These are phyloP conservation scores for Hipposideros armiger DNA, from an alignment of 2,113 vertebrate species.

Conservation along the genomic window DNA sequence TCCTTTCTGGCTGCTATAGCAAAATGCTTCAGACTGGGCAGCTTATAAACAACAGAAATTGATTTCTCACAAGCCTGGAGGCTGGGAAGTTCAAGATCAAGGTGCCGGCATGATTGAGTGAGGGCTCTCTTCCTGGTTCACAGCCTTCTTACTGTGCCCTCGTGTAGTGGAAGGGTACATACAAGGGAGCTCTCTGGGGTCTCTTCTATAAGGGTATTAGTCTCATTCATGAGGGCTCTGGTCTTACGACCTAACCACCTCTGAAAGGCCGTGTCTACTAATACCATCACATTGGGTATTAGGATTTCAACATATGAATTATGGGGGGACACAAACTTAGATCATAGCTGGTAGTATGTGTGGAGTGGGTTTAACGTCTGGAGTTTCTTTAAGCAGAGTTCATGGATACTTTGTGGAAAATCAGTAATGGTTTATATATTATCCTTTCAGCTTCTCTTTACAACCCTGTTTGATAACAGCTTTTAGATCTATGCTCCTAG, in stretches of 20 bases:
- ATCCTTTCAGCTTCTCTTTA: conserved; percentile 62
- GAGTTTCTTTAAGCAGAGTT: conserved; percentile 39
- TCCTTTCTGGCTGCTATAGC: background rate
- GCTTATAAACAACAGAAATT: background rate
- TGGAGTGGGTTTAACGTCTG: background rate
- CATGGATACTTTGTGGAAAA: conserved; percentile 45
- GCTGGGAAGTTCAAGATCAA: background rate
- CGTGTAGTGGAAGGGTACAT: background rate
- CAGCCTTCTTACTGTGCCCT: background rate
- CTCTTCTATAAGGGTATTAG: background rate
- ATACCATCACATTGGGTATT: background rate
- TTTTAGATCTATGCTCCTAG: conserved; percentile 66
- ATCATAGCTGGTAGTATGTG: background rate
- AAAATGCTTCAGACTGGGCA: background rate
- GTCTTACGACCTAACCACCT: background rate
- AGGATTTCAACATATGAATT: background rate
- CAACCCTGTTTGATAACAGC: conserved; percentile 65
- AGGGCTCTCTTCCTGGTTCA: background rate
- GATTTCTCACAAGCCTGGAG: background rate
- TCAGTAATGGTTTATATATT: conserved; percentile 62
- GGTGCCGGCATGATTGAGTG: background rate
- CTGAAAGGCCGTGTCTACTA: background rate
- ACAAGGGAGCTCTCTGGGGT: background rate
- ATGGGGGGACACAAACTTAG: background rate
- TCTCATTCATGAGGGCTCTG: background rate